Evolutionary conservation across 2,888 invertebrate species (phyloP), one percentile per base, ranked within the genome.

Genomic region (Cephus runcator): DNA sequence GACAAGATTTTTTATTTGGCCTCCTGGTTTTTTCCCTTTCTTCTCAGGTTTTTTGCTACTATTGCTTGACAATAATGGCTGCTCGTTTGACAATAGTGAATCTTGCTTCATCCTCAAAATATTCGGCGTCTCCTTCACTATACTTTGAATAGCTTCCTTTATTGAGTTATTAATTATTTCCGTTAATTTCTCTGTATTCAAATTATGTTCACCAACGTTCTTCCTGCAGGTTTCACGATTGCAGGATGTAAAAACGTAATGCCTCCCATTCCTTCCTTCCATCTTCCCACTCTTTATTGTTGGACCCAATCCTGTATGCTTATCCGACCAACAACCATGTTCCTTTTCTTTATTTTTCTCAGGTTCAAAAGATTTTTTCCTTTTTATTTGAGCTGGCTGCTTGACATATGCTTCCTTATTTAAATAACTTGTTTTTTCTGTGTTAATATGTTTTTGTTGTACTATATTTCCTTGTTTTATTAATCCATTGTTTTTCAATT

Each of bases 91-190:
- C 6, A 30, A 12, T 12, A 69, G 30, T 69, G 69, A 33, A 69
- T 69, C 30, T 30, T 69, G 31, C 12, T 69, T n/a, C 4, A 69
- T 12, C n/a, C 15, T 69, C 4, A 30, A n/a, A 30, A 33, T 31
- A 69, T 69, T 69, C 12, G 69, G 33, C 30, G 82, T 83, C 69
- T 85, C 82, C 76, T 83, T 83, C n/a, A 85, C 85, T 30, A 87
- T 84, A 68, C 77, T 85, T 75, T 86, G 73, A 68, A 87, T 77
- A 12, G 87, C 87, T 76, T 87, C 85, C 77, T 87, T 88, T 69
- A 87, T 85, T 68, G 87, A 87, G 73, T 77, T 85, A 76, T 86
- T 86, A 12, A 87, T 86, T 15, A 87, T 83, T 71, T 86, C 85
- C 12, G 79, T 85, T 23, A 87, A 76, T 71, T 85, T 83, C 0